Conservation (phyloP, 1,140 invertebrate species). For the Sycophaga agraensis region DNA sequence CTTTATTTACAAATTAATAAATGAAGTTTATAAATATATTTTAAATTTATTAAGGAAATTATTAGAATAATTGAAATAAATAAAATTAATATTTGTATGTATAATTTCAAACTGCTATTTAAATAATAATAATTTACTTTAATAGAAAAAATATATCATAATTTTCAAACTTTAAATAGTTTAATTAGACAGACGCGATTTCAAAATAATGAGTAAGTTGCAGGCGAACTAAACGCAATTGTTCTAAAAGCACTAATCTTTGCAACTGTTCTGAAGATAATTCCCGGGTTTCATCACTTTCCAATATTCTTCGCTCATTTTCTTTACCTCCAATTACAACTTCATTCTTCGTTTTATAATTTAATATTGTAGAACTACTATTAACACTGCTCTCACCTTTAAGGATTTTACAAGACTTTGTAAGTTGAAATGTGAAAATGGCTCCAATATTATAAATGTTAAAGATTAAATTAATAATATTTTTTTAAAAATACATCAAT, state of each 20-base stretch:
- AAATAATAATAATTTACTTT: background rate
- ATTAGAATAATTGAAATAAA: background rate
- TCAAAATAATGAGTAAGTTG: conserved; percentile 9
- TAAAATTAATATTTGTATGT: too few species aligned
- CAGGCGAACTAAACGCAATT: conserved; percentile 28
- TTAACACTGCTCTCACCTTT: conserved; percentile 27
- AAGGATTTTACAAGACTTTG: conserved; percentile 29
- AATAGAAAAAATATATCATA: background rate
- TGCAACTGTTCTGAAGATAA: conserved; percentile 30
- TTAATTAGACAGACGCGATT: background rate
- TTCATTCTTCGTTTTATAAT: conserved; percentile 10
- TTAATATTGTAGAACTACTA: background rate
- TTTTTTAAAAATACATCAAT: background rate
- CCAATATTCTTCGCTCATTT: conserved; percentile 17
- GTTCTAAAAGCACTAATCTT: conserved; percentile 33
- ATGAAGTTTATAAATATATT: background rate
- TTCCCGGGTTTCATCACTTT: conserved; percentile 31
- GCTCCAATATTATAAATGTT: background rate
- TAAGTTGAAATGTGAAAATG: background rate
- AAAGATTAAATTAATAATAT: background rate
- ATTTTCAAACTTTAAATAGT: background rate
- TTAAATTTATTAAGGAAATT: background rate
- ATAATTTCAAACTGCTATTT: background rate
- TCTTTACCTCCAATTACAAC: background rate
- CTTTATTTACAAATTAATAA: background rate